A percentile compares a stretch with the other conserved stretches of the same genome.
Conservation (phyloP, 2,113 vertebrate species). For the Cromileptes altivelis region DNA sequence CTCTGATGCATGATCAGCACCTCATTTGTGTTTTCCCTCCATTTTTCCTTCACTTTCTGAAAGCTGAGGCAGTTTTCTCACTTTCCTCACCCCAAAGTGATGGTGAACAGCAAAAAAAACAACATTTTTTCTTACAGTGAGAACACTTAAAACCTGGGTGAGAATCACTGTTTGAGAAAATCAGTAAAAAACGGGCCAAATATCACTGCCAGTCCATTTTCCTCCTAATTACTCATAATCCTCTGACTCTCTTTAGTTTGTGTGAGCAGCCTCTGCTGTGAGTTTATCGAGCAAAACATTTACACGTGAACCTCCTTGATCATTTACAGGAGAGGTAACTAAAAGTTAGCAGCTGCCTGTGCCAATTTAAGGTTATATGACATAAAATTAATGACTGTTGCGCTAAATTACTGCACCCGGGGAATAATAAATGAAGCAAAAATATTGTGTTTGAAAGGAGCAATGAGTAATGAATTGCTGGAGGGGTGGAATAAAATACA, state of each 20-base stretch:
- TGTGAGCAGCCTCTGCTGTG: background rate
- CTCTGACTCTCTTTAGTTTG: background rate
- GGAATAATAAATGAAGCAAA: constrained; percentile 49
- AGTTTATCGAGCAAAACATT: constrained; percentile 34
- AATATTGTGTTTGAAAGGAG: constrained; percentile 63
- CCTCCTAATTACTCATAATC: constrained; percentile 8
- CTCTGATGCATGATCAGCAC: constrained; percentile 6
- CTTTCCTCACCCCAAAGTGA: constrained; percentile 1
- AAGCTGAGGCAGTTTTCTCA: background rate
- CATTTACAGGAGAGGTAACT: constrained; percentile 16
- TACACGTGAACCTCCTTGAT: background rate
- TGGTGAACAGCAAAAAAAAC: background rate
- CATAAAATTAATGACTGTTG: constrained; percentile 44
- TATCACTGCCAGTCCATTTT: background rate
- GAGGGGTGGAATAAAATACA: constrained; percentile 42
- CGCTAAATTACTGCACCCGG: constrained; percentile 14
- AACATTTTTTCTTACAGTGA: background rate
- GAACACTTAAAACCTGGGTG: background rate
- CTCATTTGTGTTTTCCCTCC: constrained; percentile 3
- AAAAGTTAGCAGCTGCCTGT: constrained; percentile 24
- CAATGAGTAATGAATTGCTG: constrained; percentile 45
- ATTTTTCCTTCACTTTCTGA: constrained; percentile 5
- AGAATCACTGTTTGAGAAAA: background rate
- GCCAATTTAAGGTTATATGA: constrained; percentile 41
- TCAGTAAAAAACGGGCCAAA: background rate